Evolutionary conservation across 2,888 invertebrate species (phyloP).

Genomic region (Ectemnius lituratus): DNA sequence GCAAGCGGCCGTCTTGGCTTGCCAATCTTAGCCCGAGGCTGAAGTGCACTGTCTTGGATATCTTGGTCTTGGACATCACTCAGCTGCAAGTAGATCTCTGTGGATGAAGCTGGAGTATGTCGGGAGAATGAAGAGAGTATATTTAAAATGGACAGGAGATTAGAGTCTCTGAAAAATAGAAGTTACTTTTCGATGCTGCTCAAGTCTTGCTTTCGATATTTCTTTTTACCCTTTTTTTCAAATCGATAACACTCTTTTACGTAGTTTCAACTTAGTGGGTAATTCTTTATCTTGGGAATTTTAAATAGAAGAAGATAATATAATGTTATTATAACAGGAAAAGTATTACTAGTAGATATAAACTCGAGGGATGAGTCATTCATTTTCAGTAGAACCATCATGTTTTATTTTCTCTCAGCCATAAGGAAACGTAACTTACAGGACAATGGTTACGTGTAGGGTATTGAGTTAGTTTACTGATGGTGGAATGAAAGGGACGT

Average conservation of each 20-base stretch:
- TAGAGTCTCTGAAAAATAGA: no score
- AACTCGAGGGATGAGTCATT: no score
- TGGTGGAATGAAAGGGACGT: conserved; percentile 26
- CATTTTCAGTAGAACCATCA: neutral
- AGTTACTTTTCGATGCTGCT: neutral
- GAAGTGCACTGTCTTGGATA: neutral
- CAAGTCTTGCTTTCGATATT: neutral
- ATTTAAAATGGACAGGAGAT: neutral
- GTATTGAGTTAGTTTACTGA: neutral
- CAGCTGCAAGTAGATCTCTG: no score
- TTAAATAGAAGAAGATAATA: neutral
- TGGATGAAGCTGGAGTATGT: neutral
- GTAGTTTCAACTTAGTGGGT: neutral
- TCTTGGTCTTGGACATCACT: neutral
- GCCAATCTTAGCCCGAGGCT: neutral
- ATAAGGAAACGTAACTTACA: neutral
- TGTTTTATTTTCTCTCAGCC: neutral
- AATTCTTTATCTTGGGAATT: neutral
- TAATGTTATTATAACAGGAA: neutral
- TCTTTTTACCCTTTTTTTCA: neutral
- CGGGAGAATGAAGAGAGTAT: neutral
- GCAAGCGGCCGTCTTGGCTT: neutral
- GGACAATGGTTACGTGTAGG: no score
- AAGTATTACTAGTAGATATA: neutral
- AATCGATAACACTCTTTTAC: neutral